phyloP scores from a whole-genome alignment of 2,888 invertebrate species.

The Anthrax anthrax region DNA sequence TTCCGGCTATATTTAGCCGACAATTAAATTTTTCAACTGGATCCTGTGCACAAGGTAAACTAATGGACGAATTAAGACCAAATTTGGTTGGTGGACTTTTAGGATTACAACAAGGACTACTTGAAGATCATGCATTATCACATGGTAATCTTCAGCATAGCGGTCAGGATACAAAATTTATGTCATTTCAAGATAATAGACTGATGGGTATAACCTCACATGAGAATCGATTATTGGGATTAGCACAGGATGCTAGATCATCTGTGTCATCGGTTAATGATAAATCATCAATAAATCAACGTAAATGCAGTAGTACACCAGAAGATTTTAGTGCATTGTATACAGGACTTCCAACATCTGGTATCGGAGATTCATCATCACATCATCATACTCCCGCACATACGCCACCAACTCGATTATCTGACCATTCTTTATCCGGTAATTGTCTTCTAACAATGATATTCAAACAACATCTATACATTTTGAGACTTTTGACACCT shows the following conservation, averaged over 20 bases:
- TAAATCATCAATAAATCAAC: constrained; percentile 37
- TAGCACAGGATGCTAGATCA: constrained; percentile 40
- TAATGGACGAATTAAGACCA: constrained; percentile 77
- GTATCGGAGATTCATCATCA: constrained; percentile 36
- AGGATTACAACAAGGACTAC: constrained; percentile 60
- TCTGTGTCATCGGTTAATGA: constrained; percentile 33
- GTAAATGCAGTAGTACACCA: constrained; percentile 71
- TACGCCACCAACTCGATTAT: constrained; percentile 48
- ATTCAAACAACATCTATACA: no score
- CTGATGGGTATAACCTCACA: constrained; percentile 33
- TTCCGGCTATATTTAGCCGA: constrained; percentile 79
- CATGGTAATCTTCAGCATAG: constrained; percentile 39
- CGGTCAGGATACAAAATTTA: constrained; percentile 35
- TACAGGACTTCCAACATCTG: constrained; percentile 42
- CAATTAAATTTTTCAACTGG: constrained; percentile 69
- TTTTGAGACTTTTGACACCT: not conserved
- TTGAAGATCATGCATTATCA: constrained; percentile 54
- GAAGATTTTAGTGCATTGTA: constrained; percentile 84
- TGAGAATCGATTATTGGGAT: constrained; percentile 32
- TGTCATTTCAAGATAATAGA: constrained; percentile 37
- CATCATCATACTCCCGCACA: constrained; percentile 53
- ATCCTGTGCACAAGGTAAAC: constrained; percentile 58
- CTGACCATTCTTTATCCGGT: constrained; percentile 48
- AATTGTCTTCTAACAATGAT: constrained; percentile 16
- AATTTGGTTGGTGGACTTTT: constrained; percentile 65